Conservation (phyloP, 2,797 vertebrate species). For the Macropus fuliginosus region DNA sequence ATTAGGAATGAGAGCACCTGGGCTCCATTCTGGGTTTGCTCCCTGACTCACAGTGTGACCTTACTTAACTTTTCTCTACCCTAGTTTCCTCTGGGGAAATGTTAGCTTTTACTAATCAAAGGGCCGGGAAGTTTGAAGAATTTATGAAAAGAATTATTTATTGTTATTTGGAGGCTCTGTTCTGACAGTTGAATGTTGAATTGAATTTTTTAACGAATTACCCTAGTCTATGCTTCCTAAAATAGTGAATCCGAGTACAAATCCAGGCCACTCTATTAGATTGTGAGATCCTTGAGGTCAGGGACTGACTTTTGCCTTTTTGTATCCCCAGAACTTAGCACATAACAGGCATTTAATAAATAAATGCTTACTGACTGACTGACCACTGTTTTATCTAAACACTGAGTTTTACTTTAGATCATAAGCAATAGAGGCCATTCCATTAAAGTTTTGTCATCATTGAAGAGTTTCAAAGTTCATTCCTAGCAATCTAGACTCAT, state of each 20-base stretch:
- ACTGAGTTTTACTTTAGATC: background rate
- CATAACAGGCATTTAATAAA: background rate
- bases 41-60: background rate
- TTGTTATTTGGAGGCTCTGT: constrained; percentile 8
- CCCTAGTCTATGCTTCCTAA: background rate
- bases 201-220: background rate
- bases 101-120: background rate
- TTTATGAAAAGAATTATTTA: background rate
- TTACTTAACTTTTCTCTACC: background rate
- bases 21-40: background rate
- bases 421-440: background rate
- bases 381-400: background rate
- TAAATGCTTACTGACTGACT: background rate
- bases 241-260: background rate
- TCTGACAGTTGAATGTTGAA: background rate
- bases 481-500: constrained; percentile 57
- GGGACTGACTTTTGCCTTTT: background rate
- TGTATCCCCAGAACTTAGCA: background rate
- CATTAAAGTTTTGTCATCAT: background rate
- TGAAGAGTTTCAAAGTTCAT: constrained; percentile 51
- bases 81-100: background rate
- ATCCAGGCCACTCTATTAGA: background rate
- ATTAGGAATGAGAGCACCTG: background rate
- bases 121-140: background rate
- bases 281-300: background rate